Conservation (phyloP, 2,888 invertebrate species). For the Hylaea fasciaria region DNA sequence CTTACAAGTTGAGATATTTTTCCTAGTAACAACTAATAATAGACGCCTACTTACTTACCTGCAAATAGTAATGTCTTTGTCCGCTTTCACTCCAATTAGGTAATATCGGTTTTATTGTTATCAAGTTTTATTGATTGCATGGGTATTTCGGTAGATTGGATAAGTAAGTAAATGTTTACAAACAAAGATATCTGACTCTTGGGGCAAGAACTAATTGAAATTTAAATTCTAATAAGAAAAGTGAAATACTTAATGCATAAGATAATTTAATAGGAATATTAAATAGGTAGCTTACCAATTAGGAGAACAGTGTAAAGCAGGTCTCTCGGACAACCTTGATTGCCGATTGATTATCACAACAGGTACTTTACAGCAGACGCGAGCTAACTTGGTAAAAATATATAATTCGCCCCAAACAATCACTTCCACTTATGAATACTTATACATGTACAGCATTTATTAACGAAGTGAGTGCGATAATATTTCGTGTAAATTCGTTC, state of each 20-base stretch:
- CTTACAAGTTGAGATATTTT: too few species aligned
- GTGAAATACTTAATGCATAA: not conserved
- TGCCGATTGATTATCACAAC: slow-evolving; percentile 19
- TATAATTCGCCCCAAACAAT: slow-evolving; percentile 30
- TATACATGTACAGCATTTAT: slow-evolving; percentile 36
- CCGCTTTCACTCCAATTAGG: too few species aligned
- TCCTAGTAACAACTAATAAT: too few species aligned
- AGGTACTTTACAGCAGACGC: slow-evolving; percentile 19
- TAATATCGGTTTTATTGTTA: not conserved
- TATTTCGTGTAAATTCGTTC: slow-evolving; percentile 61
- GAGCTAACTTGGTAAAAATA: slow-evolving; percentile 14
- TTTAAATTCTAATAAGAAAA: not conserved
- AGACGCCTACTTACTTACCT: too few species aligned
- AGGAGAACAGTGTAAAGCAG: not conserved
- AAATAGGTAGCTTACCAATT: slow-evolving; percentile 3
- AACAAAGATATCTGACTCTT: not conserved
- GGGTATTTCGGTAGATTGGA: not conserved
- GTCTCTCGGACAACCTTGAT: slow-evolving; percentile 16
- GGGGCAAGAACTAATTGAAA: not conserved
- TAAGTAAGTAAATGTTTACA: not conserved
- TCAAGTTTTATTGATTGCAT: not conserved
- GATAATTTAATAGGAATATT: not conserved
- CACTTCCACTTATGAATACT: slow-evolving; percentile 49
- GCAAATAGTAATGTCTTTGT: too few species aligned
- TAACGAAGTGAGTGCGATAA: slow-evolving; percentile 45